These are phyloP conservation scores for Dasyurus viverrinus DNA, from an alignment of 2,113 vertebrate species.

Conservation along the genomic window DNA sequence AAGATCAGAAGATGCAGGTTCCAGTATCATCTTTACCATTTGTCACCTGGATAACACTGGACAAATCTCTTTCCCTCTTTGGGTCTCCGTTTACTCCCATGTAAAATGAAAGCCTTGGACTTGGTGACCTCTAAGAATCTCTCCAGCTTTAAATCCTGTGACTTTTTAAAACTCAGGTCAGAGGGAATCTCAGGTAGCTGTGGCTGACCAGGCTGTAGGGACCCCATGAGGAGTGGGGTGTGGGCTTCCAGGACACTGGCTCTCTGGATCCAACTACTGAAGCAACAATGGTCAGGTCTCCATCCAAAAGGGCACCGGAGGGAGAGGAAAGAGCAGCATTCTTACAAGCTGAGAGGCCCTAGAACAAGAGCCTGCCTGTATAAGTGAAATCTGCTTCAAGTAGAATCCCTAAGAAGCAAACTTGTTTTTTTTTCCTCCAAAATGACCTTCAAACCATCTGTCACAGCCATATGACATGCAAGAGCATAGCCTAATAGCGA, in stretches of 20 bases:
- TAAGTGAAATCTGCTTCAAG: not conserved
- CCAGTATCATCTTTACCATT: not conserved
- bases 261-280: not conserved
- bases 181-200: not conserved
- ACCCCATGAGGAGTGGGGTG: no score
- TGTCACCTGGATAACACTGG: not conserved
- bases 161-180: not conserved
- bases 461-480: not conserved
- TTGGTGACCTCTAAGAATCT: not conserved
- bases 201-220: not conserved
- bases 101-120: not conserved
- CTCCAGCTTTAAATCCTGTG: not conserved
- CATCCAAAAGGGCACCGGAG: not conserved
- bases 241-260: no score
- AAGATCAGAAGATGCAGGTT: not conserved
- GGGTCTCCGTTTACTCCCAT: not conserved
- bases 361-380: not conserved
- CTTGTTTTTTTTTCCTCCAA: not conserved
- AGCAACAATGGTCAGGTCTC: not conserved
- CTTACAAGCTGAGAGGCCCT: not conserved
- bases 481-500: not conserved
- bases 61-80: not conserved
- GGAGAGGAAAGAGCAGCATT: not conserved
- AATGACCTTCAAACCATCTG: not conserved
- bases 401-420: not conserved